Evolutionary conservation across 2,113 vertebrate species (phyloP).

Genomic region (Cyanoliseus patagonus): DNA sequence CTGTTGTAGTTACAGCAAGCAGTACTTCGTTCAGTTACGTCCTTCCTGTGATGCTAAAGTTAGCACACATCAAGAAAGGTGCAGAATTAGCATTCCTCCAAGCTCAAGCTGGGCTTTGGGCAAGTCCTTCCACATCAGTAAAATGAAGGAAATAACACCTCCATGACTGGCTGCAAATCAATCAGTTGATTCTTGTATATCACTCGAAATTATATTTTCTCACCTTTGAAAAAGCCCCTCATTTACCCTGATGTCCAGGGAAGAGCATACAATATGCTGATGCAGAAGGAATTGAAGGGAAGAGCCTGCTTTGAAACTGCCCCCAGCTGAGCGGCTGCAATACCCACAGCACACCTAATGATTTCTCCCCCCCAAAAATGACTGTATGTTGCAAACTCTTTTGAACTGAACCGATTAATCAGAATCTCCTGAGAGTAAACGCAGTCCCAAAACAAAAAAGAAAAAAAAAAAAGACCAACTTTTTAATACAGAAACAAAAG

Average conservation of each 20-base stretch:
- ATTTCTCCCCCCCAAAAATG: background rate
- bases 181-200: accelerated
- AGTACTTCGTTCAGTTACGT: background rate
- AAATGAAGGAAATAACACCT: background rate
- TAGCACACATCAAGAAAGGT: background rate
- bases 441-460: background rate
- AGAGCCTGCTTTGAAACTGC: background rate
- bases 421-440: background rate
- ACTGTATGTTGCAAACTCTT: background rate
- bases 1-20: background rate
- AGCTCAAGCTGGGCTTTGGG: background rate
- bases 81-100: accelerated
- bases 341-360: background rate
- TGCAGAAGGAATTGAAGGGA: background rate
- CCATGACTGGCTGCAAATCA: background rate
- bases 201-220: background rate
- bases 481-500: background rate
- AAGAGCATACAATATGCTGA: background rate
- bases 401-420: background rate
- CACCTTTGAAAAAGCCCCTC: background rate
- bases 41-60: background rate
- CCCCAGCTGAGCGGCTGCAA: background rate
- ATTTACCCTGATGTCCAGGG: accelerated
- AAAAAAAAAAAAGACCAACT: background rate
- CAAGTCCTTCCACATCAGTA: background rate